phyloP scores from a whole-genome alignment of 2,797 vertebrate genomes.

The Onychomys leucogaster region DNA sequence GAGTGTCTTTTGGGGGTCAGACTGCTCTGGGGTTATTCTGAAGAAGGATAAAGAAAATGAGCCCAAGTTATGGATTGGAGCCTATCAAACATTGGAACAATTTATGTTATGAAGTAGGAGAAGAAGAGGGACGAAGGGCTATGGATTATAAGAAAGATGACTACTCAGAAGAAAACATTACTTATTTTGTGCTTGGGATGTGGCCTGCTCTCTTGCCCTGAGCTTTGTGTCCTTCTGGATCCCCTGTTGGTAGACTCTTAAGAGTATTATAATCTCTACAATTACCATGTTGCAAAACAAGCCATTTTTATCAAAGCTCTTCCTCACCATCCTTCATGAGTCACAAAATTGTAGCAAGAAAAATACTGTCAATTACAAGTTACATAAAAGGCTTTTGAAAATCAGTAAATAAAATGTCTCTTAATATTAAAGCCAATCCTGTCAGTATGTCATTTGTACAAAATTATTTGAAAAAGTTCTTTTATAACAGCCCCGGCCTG shows the following conservation, averaged over 20 bases:
- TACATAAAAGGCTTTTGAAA: neutral
- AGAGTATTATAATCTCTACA: constrained; percentile 33
- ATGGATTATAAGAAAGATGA: neutral
- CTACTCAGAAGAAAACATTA: neutral
- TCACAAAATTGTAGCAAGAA: constrained; percentile 36
- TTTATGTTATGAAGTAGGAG: neutral
- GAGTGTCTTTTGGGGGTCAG: neutral
- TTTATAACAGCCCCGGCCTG: neutral
- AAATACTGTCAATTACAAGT: neutral
- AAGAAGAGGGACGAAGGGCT: neutral
- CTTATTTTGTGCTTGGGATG: neutral
- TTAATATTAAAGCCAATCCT: constrained; percentile 16
- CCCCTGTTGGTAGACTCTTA: constrained; percentile 2
- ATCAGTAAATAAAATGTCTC: neutral
- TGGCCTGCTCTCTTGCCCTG: neutral
- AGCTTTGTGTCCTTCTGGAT: neutral
- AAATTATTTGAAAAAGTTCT: neutral
- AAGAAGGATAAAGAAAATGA: neutral
- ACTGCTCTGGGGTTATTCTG: neutral
- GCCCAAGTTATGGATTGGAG: neutral
- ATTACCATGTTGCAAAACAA: constrained; percentile 54
- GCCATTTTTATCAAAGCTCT: constrained; percentile 53
- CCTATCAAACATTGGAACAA: neutral
- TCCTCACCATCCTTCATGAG: constrained; percentile 24
- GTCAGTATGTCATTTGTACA: neutral